Evolutionary conservation across 2,797 vertebrate species (phyloP).

Genomic region (Steatocranus sp.): DNA sequence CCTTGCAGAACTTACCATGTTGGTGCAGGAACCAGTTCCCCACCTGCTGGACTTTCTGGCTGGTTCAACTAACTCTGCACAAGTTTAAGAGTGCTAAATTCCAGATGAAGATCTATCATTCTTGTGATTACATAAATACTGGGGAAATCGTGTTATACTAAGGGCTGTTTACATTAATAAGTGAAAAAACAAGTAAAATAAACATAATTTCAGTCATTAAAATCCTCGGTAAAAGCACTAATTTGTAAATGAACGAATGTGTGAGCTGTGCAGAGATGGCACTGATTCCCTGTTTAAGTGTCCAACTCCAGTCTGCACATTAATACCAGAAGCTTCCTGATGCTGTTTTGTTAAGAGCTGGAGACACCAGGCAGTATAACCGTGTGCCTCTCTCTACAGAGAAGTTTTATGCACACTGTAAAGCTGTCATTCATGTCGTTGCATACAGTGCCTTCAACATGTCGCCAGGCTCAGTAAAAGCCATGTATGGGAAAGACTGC

Average conservation of each 20-base stretch:
- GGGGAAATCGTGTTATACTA: neutral
- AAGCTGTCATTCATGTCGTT: slow-evolving; percentile 67
- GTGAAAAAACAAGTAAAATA: neutral
- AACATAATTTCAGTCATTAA: neutral
- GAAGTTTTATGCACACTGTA: slow-evolving; percentile 65
- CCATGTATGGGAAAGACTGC: slow-evolving; percentile 52
- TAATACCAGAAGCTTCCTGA: neutral
- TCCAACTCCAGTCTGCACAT: neutral
- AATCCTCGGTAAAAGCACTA: neutral
- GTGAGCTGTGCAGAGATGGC: neutral
- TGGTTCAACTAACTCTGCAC: neutral
- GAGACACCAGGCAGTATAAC: slow-evolving; percentile 19
- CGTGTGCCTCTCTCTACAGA: slow-evolving; percentile 24
- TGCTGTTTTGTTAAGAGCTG: slow-evolving; percentile 14
- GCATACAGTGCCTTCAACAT: slow-evolving; percentile 23
- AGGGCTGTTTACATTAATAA: neutral
- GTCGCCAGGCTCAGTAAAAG: slow-evolving; percentile 45
- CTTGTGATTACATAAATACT: neutral
- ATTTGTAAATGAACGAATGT: neutral
- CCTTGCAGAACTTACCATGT: neutral
- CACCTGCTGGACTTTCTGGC: neutral
- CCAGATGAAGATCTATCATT: neutral
- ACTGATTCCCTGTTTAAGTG: neutral
- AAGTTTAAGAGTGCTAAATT: neutral
- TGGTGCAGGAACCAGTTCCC: neutral